Conservation (phyloP, 2,113 vertebrate species). For the Dolichotis patagonum region DNA sequence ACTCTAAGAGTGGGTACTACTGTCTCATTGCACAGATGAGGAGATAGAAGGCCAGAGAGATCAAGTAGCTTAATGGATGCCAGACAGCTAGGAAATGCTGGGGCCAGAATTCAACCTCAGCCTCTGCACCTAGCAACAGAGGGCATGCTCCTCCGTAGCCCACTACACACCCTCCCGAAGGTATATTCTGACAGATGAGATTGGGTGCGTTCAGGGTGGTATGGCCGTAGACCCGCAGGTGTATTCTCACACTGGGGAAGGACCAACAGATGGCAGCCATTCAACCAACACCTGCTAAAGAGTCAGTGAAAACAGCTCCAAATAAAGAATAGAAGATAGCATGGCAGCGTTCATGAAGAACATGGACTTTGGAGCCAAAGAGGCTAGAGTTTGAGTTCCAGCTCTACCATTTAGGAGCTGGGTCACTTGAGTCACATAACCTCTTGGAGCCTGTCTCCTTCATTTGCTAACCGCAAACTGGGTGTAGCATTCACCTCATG, state of each 20-base stretch:
- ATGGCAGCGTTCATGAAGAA: background rate
- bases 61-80: background rate
- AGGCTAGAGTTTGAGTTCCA: background rate
- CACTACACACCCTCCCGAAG: background rate
- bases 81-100: constrained; percentile 31
- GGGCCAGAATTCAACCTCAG: constrained; percentile 4
- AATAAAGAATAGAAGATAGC: background rate
- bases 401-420: constrained; percentile 3
- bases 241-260: background rate
- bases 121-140: background rate
- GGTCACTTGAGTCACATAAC: background rate
- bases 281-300: constrained; percentile 30
- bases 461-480: constrained; percentile 31
- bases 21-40: constrained; percentile 46
- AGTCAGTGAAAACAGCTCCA: background rate
- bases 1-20: background rate
- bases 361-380: background rate
- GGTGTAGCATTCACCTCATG: background rate
- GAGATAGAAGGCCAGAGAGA: constrained; percentile 37
- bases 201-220: too few species aligned
- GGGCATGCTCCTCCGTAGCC: background rate
- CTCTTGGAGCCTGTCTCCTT: constrained; percentile 21
- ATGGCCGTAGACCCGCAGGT: too few species aligned
- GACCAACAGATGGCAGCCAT: background rate
- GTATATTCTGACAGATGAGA: too few species aligned